Evolutionary conservation across 2,113 vertebrate genomes (phyloP), one percentile per base, ranked within the genome.

Genomic region (Cyprinodon tularosa): DNA sequence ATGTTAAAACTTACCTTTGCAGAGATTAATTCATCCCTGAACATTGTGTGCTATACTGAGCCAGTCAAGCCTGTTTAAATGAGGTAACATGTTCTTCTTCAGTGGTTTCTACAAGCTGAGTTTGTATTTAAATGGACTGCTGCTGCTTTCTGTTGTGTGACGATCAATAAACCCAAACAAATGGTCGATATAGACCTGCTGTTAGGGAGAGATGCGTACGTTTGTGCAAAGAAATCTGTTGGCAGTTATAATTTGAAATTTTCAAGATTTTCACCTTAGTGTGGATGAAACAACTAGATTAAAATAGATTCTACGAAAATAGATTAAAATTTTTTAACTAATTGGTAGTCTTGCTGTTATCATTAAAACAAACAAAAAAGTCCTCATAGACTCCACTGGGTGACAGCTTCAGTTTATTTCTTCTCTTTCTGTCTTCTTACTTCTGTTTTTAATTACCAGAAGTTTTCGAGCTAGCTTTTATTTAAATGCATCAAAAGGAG

Each of bases 51-150:
- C 2, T 12, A 12, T 12, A 57, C 17, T 57, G 9, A 7, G 50
- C 50, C 5, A 14, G 8, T 12, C 37, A 60, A 4, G 37, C 39
- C 3, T 44, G 22, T 68, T 29, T 39, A 74, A 66, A 80, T 67
- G 0, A 73, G 37, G 70, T 65, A 44, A 53, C 47, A 63, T 48
- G 61, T 68, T 40, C 20, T 13, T 1, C 40, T 80, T 71, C 57
- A 45, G 63, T 80, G 15, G 60, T 44, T 75, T 72, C 62, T 62
- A 59, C 38, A 77, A 69, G 47, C 60, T 36, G 73, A 84, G 53
- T 37, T 66, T 15, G 50, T 72, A 63, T 65, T 74, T 64, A 70
- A 61, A 70, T 29, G 40, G 40, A 37, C 22, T 77, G 73, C 47
- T 76, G 66, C 59, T 72, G 22, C 4, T 67, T 74, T 77, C 44